Conservation (phyloP, 2,113 vertebrate species). For the Sinosuthora webbiana region DNA sequence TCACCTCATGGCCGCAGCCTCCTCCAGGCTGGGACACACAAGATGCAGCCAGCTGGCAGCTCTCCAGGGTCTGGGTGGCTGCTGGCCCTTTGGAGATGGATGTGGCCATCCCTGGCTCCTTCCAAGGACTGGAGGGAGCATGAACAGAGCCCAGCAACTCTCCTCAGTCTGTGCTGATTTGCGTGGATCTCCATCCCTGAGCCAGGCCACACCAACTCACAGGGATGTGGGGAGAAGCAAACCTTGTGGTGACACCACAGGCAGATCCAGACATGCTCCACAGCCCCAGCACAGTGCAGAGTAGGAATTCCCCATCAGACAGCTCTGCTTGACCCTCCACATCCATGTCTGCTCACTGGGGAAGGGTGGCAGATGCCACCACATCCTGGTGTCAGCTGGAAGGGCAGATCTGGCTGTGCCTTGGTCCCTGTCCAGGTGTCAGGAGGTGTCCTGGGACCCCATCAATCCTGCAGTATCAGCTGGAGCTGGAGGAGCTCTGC, state of each 20-base stretch:
- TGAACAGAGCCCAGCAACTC: not conserved
- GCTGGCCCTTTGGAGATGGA: not conserved
- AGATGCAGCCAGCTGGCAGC: fast-evolving
- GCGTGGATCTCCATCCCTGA: not conserved
- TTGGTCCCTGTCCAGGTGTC: not conserved
- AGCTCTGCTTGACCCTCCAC: not conserved
- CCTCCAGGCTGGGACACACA: not conserved
- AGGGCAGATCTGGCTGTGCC: not conserved
- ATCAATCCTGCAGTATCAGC: not conserved
- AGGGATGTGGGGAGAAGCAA: not conserved
- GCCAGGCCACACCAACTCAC: not conserved
- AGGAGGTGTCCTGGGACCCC: not conserved
- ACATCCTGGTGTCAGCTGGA: not conserved
- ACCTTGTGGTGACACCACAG: not conserved
- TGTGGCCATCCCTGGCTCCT: not conserved
- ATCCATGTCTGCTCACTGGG: fast-evolving
- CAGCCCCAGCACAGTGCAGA: not conserved
- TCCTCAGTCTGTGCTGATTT: fast-evolving
- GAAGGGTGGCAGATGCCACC: not conserved
- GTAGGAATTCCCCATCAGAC: not conserved
- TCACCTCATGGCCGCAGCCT: not conserved
- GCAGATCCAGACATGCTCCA: not conserved
- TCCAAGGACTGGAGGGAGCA: not conserved
- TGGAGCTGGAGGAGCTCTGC: not conserved
- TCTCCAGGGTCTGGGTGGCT: not conserved